These are phyloP conservation scores for Tachycineta bicolor DNA, from an alignment of 2,113 vertebrate species.

Conservation along the genomic window DNA sequence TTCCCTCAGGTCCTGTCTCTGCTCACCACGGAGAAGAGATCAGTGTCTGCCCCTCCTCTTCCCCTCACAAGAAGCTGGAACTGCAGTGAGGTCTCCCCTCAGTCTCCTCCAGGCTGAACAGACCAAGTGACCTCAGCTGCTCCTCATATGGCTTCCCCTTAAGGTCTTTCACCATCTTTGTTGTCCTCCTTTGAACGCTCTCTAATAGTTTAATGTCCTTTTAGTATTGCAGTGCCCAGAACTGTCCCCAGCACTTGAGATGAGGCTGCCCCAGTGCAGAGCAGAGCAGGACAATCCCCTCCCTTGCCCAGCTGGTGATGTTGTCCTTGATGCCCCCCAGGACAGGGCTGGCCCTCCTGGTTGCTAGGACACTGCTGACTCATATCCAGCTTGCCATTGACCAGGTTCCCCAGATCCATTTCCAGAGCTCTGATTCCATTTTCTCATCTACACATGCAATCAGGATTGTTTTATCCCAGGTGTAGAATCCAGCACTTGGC, in stretches of 20 bases:
- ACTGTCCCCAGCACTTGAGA: rapidly evolving
- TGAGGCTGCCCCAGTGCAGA: neutral
- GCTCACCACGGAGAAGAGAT: neutral
- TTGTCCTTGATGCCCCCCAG: neutral
- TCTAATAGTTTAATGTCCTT: neutral
- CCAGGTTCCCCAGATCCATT: neutral
- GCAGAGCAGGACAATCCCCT: neutral
- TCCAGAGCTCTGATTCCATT: neutral
- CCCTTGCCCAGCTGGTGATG: rapidly evolving
- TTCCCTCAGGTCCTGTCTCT: rapidly evolving
- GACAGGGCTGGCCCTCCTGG: rapidly evolving
- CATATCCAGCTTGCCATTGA: neutral
- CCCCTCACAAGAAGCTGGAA: neutral
- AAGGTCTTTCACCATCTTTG: neutral
- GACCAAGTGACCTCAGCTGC: neutral
- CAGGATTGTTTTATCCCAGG: neutral
- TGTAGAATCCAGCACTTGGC: neutral
- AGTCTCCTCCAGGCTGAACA: neutral
- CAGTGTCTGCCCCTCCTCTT: neutral
- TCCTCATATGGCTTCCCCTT: rapidly evolving
- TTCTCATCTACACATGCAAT: rapidly evolving
- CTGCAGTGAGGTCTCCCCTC: neutral
- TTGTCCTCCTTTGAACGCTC: rapidly evolving
- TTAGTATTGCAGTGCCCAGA: rapidly evolving
- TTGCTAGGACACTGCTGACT: neutral